Evolutionary conservation across 2,797 vertebrate species (phyloP), one percentile per base, ranked within the genome.

Genomic region (Melanotaenia nigrans): DNA sequence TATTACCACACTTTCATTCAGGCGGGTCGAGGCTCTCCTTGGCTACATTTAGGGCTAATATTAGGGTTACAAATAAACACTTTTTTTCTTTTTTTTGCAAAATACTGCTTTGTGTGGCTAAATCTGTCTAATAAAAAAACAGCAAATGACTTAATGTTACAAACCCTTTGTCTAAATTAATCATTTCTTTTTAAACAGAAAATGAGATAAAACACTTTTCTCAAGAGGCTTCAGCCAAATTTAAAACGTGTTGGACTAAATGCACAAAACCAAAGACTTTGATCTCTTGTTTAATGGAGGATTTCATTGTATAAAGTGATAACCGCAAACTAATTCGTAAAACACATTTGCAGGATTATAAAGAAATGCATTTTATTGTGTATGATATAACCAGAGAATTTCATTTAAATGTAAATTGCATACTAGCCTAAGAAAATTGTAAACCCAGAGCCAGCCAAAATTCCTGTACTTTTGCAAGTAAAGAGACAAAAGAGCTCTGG

Each of bases 321-420:
- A 73, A 74, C 45, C 20, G 49, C 59, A 76, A 78, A 87, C 84
- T 73, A 71, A 85, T 83, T 85, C 61, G 62, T 71, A 58, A 87
- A 84, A 75, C 65, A 73, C 65, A 33, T 79, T 69, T 70, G 61
- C 75, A 58, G 80, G 80, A 88, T 85, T 83, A 87, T 56, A 55
- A 69, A 68, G 57, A 54, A 71, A 71, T 61, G 56, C 33, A 59
- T 85, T 85, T 57, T 71, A 63, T 79, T n/a, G 56, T 32, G 65
- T 51, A 25, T 65, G 71, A 86, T 65, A 68, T 49, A 56, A 79
- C 62, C 62, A 8, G 63, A 60, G 70, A 72, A 42, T 79, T 88
- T 81, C 53, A 90, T 89, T 86, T 89, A 87, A 86, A 90, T 89
- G 84, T 71, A 90, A 91, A 89, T 89, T 58, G 32, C 49, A 49